Base-by-base conservation (phyloP, 2,797 vertebrate species). In the Tragelaphus eurycerus region DNA sequence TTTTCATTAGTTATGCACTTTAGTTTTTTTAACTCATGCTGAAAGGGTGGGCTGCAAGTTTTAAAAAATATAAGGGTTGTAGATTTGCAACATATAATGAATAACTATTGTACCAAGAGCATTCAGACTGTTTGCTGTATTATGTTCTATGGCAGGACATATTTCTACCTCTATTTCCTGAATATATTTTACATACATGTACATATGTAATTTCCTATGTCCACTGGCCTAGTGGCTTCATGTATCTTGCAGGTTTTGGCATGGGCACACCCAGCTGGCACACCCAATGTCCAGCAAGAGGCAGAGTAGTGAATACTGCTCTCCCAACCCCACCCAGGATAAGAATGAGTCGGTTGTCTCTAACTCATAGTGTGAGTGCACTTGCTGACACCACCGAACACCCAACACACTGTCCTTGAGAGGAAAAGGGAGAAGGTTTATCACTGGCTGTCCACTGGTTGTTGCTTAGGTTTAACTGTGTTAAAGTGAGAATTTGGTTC, bases 1-100 rank as follows among this genome's bases (percentile, higher is more conserved):
- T 91, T 93, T 95, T 85, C 12, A 55, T 78, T 83, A 89, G 89
- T 82, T 88, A 86, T 38, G 34, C 29, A 87, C 84, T 93, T 96
- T n/a, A 82, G 46, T 55, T 54, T 96, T 79, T 60, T 89, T 43
- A 92, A 96, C 16, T 87, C 81, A 76, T 93, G 81, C 76, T 54
- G 43, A 74, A 95, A 86, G 7, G 57, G 34, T 86, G 84, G 48
- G 67, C 27, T 86, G 14, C 34, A 95, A 83, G 85, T 62, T 81
- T 84, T 50, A 6, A 23, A 55, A 85, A 93, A 74, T 64, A n/a
- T 25, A 50, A 55, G 31, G 38, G 12, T n/a, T 85, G 60, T 86
- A 79, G 74, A 71, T 90, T 92, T 93, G 82, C 13, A 71, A 23
- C 55, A 64, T 88, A 48, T 52, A 74, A 90, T 43, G 29, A 86